These are phyloP conservation scores for Drosophila anomelani DNA, from an alignment of 2,888 invertebrate species.

Conservation along the genomic window DNA sequence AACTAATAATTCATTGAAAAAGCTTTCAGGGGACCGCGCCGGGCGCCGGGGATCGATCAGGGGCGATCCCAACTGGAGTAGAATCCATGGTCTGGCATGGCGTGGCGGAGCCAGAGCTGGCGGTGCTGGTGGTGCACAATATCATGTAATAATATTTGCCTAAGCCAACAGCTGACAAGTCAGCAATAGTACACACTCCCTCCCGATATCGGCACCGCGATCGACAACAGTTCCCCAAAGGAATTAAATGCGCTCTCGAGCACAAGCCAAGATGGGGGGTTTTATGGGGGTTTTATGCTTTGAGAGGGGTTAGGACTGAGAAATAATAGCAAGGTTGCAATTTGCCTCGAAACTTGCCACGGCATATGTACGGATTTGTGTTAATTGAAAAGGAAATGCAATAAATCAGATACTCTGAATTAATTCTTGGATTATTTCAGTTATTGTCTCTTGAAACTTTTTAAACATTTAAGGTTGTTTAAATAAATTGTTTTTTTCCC, in stretches of 20 bases:
- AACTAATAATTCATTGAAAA: constrained; percentile 74
- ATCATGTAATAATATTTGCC: constrained; percentile 76
- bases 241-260: constrained; percentile 27
- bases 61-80: constrained; percentile 24
- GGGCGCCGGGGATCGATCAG: constrained; percentile 6
- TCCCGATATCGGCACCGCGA: constrained; percentile 36
- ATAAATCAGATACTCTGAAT: background rate
- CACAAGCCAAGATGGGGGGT: constrained; percentile 2
- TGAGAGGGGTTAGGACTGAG: background rate
- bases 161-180: constrained; percentile 73
- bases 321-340: constrained; percentile 11
- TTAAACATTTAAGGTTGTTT: background rate
- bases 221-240: constrained; percentile 36
- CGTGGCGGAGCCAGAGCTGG: background rate
- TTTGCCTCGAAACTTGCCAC: background rate
- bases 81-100: constrained; percentile 3
- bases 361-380: constrained; percentile 7
- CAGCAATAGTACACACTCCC: constrained; percentile 41
- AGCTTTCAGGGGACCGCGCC: constrained; percentile 31
- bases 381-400: constrained; percentile 1
- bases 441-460: background rate
- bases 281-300: background rate
- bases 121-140: constrained; percentile 32
- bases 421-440: background rate
- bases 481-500: too few species aligned